phyloP scores from a whole-genome alignment of 2,888 invertebrate species.

The Cataglyphis rosenhaueri region DNA sequence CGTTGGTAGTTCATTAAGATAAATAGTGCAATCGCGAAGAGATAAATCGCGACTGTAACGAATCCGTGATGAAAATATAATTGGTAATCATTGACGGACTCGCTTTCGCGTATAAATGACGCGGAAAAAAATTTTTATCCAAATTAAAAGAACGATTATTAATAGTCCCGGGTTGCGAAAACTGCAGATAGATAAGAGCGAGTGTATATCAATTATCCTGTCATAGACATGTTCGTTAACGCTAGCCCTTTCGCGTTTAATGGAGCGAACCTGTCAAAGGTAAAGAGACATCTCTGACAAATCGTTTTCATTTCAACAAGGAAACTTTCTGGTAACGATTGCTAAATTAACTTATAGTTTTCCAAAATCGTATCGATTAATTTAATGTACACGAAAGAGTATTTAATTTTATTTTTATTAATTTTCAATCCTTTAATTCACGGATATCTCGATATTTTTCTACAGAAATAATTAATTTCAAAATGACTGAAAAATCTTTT shows the following conservation, averaged over 20 bases:
- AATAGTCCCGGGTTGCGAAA: conserved; percentile 22
- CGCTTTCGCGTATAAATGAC: conserved; percentile 35
- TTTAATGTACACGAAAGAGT: not conserved
- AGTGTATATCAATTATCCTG: conserved; percentile 43
- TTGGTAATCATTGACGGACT: conserved; percentile 10
- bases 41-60: conserved; percentile 21
- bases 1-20: not conserved
- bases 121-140: conserved; percentile 38
- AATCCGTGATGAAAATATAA: conserved; percentile 31
- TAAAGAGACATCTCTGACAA: conserved; percentile 38
- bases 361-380: not conserved
- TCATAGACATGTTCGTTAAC: conserved; percentile 36
- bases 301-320: conserved; percentile 14
- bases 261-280: conserved; percentile 16
- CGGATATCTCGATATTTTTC: not conserved
- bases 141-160: conserved; percentile 44
- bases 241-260: conserved; percentile 37
- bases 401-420: not conserved
- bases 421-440: not conserved
- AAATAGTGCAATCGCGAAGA: conserved; percentile 9
- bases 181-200: conserved; percentile 38
- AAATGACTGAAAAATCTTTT: not conserved
- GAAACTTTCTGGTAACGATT: not conserved
- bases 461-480: not conserved
- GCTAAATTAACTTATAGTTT: not conserved